phyloP scores from a whole-genome alignment of 2,113 vertebrate genomes.

The Serinus canaria region DNA sequence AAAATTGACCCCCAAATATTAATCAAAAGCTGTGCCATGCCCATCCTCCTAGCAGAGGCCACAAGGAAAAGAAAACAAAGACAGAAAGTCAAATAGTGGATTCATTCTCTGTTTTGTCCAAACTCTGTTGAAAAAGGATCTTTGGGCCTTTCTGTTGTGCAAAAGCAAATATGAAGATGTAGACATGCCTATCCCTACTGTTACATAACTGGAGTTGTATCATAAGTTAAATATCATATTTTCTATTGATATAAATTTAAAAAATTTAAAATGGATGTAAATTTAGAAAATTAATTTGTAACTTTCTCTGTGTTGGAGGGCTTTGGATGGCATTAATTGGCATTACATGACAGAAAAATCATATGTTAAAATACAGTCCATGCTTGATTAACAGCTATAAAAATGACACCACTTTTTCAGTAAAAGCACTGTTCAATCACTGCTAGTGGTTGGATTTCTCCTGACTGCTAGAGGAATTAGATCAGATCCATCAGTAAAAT shows the following conservation, averaged over 20 bases:
- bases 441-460: not conserved
- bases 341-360: not conserved
- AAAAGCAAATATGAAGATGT: not conserved
- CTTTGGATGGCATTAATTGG: not conserved
- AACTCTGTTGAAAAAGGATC: not conserved
- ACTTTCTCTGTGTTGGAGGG: not conserved
- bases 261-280: not conserved
- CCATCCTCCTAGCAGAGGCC: not conserved
- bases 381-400: not conserved
- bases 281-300: not conserved
- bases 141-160: not conserved
- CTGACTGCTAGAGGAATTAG: not conserved
- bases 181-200: not conserved
- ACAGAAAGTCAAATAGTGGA: not conserved
- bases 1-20: not conserved
- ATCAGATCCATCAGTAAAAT: not conserved
- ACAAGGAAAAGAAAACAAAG: not conserved
- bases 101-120: not conserved
- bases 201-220: not conserved
- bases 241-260: not conserved
- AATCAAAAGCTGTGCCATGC: not conserved
- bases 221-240: not conserved
- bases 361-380: not conserved
- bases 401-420: not conserved
- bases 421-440: not conserved